Conservation (phyloP, 2,797 vertebrate species). For the Oreochromis grahami region DNA sequence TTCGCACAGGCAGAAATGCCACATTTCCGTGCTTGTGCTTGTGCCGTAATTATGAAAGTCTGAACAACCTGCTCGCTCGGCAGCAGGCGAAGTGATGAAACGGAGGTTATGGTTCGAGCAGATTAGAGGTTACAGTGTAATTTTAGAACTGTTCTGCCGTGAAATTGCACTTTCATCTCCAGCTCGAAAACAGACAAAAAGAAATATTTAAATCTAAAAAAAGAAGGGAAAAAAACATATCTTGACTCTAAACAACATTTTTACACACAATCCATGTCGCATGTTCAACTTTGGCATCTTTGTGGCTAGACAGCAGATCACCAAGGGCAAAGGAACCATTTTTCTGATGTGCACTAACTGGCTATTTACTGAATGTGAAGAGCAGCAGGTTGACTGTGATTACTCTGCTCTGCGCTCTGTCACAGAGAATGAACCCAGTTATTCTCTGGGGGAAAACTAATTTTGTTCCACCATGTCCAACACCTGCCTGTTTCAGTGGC, state of each 20-base stretch:
- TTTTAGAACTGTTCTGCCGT: background rate
- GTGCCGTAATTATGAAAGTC: background rate
- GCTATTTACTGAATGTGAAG: background rate
- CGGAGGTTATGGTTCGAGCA: background rate
- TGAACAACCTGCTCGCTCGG: background rate
- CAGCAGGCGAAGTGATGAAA: background rate
- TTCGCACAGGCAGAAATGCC: background rate
- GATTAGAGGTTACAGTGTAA: background rate
- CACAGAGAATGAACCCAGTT: background rate
- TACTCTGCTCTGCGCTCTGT: background rate
- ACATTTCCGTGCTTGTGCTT: background rate
- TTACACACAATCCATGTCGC: background rate
- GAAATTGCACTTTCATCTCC: constrained; percentile 1
- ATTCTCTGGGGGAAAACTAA: background rate
- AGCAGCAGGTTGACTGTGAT: background rate
- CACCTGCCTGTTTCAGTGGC: background rate
- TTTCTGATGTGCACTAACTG: background rate
- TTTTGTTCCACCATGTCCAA: background rate
- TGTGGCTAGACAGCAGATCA: background rate
- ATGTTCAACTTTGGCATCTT: background rate
- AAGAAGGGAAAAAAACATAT: background rate
- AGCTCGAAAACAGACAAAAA: background rate
- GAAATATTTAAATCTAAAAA: background rate
- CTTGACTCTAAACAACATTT: background rate
- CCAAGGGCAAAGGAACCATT: background rate